Evolutionary conservation across 2,113 vertebrate genomes (phyloP).

Genomic region (Halcyon malimbica): DNA sequence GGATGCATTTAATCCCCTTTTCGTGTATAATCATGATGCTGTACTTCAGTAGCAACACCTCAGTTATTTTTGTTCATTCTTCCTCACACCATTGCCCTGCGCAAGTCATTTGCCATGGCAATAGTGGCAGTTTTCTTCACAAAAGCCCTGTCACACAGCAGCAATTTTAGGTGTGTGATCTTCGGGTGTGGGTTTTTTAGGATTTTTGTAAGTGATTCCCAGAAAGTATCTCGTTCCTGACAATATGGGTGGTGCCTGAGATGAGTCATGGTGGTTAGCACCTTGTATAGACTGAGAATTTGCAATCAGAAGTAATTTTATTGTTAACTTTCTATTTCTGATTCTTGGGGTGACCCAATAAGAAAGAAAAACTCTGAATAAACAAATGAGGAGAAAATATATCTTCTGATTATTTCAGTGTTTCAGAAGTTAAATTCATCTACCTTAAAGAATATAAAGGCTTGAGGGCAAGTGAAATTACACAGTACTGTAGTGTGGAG

Average conservation of each 20-base stretch:
- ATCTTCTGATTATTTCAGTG: neutral
- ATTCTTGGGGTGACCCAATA: neutral
- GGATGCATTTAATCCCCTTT: neutral
- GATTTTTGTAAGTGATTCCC: neutral
- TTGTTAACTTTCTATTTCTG: neutral
- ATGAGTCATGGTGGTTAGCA: neutral
- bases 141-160: neutral
- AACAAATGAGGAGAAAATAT: neutral
- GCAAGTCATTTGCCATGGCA: neutral
- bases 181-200: neutral
- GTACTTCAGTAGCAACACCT: neutral
- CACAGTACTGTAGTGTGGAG: neutral
- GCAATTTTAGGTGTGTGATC: neutral
- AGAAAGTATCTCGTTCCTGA: neutral
- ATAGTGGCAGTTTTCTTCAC: neutral
- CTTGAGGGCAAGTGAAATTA: neutral
- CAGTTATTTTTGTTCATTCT: neutral
- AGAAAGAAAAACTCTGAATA: neutral
- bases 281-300: neutral
- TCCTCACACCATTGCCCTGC: rapidly evolving
- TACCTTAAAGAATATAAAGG: neutral
- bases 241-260: neutral
- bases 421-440: neutral
- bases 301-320: neutral
- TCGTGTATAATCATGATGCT: neutral